Evolutionary conservation across 2,113 vertebrate genomes (phyloP), one percentile per base, ranked within the genome.

Genomic region (Ictalurus furcatus): DNA sequence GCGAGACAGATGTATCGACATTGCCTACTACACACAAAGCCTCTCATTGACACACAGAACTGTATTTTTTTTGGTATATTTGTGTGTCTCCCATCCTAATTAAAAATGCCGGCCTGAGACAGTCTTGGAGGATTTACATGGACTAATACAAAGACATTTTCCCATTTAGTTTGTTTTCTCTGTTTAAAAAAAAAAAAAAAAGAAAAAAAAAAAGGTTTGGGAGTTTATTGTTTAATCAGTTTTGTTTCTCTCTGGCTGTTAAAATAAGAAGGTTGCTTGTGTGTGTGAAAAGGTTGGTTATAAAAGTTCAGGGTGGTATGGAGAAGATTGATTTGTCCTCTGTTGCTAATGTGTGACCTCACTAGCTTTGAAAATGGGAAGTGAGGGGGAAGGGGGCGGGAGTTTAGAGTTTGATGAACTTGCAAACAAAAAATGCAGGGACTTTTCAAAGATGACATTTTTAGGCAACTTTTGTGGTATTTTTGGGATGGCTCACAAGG

Each of bases 181-280:
- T 96, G 95, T 96, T 94, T 94, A 95, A 95, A 96, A 76, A 95
- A 94, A 95, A 96, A 96, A 71, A 73, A 78, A 48, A 95, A 94
- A 95, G 95, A 95, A 94, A 95, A 81, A 81, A 80, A 81, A 81
- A 83, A 84, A 96, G 95, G 94, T 96, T 96, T 96, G 95, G 96
- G 95, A 96, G 95, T 96, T 96, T 96, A 95, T 95, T 96, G 95
- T 95, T 96, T 93, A 95, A 95, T 95, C 95, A 91, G 93, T 95
- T 95, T 92, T 91, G 89, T 96, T 95, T 85, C 91, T 92, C 93
- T 95, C 93, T 96, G 95, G 95, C 93, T 96, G 94, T 96, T 95
- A 95, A 96, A 95, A 96, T 94, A 95, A 93, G 93, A 95, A 94
- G 94, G 94, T 93, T 94, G 91, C 92, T 94, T 91, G 91, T 92